phyloP scores from a whole-genome alignment of 2,888 invertebrate genomes.

The Chrysomela aeneicollis region DNA sequence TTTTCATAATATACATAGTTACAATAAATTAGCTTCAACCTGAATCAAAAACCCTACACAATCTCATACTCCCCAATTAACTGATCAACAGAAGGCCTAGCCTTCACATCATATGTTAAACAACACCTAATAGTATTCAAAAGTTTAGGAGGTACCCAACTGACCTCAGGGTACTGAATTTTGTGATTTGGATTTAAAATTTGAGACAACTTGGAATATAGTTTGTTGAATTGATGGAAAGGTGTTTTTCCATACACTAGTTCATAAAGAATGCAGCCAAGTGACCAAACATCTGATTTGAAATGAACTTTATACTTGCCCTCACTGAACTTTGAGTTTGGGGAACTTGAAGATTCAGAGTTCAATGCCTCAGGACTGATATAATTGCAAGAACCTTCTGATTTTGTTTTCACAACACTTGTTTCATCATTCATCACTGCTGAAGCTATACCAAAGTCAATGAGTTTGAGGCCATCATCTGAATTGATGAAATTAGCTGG shows the following conservation, averaged over 20 bases:
- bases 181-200: conserved; percentile 62
- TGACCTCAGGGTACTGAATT: conserved; percentile 75
- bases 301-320: conserved; percentile 70
- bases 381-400: conserved; percentile 91
- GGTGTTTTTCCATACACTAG: conserved; percentile 91
- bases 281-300: conserved; percentile 96
- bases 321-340: conserved; percentile 54
- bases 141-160: conserved; percentile 68
- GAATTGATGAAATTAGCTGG: conserved; percentile 95
- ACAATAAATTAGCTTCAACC: not conserved
- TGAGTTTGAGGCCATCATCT: conserved; percentile 86
- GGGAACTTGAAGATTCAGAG: conserved; percentile 63
- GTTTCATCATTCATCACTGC: conserved; percentile 88
- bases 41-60: conserved; percentile 16
- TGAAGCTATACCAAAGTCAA: conserved; percentile 97
- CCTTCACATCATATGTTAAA: conserved; percentile 75
- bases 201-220: conserved; percentile 45
- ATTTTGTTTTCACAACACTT: conserved; percentile 82
- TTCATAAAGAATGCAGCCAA: conserved; percentile 95
- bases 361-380: conserved; percentile 94
- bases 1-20: not conserved
- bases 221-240: conserved; percentile 76
- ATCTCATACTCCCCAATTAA: conserved; percentile 64
- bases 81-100: conserved; percentile 78
- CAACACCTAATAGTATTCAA: conserved; percentile 75